phyloP scores from a whole-genome alignment of 1,140 invertebrate species.

The Stratiolaelaps scimitus region DNA sequence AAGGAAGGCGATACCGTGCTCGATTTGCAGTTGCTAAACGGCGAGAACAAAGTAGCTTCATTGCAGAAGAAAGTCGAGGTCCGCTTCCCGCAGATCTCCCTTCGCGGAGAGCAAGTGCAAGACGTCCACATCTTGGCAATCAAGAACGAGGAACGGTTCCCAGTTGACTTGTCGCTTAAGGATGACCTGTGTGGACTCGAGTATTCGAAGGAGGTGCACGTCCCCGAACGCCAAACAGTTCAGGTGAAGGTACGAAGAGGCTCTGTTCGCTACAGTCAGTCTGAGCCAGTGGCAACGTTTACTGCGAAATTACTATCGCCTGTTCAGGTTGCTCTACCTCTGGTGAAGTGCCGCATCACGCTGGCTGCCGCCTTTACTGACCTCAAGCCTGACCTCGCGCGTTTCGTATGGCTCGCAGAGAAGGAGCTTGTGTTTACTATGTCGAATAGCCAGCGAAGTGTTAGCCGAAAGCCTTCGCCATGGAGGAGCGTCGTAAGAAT shows the following conservation, averaged over 20 bases:
- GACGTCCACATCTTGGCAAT: neutral
- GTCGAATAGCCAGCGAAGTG: neutral
- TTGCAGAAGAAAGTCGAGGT: neutral
- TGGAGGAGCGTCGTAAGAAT: neutral
- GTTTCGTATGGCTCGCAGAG: slow-evolving; percentile 3
- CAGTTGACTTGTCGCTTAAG: neutral
- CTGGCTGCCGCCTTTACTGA: neutral
- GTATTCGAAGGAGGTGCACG: neutral
- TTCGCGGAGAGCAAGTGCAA: neutral
- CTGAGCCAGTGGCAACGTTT: neutral
- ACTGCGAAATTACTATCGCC: neutral
- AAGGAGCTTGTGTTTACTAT: slow-evolving; percentile 6
- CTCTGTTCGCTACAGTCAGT: neutral
- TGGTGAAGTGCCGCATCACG: neutral
- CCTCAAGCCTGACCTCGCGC: neutral
- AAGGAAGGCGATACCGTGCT: neutral
- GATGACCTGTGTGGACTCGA: neutral
- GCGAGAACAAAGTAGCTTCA: neutral
- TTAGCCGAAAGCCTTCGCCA: neutral
- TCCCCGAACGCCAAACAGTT: neutral
- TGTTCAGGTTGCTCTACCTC: neutral
- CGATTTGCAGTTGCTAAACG: neutral
- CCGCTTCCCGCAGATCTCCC: neutral
- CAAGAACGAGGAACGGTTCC: slow-evolving; percentile 4
- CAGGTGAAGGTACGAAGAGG: neutral